Percentiles rank a stretch among this genome's conserved stretches.
These are phyloP conservation scores for Morone saxatilis DNA, from an alignment of 2,113 vertebrate species.

Conservation along the genomic window DNA sequence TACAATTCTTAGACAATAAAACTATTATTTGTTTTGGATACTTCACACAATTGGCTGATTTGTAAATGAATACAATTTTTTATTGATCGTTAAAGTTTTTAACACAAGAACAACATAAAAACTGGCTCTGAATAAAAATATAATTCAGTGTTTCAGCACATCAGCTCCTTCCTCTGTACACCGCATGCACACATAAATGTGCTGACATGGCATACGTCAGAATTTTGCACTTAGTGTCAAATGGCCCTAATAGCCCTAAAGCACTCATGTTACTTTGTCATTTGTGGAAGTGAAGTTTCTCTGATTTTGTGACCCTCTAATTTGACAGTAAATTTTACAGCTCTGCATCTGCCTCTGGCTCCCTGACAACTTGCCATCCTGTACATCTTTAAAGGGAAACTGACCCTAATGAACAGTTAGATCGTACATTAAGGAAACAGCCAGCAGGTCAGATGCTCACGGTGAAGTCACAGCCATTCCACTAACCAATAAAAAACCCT, in stretches of 20 bases:
- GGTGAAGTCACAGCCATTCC: conserved; percentile 45
- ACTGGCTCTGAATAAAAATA: neutral
- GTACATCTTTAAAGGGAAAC: conserved; percentile 42
- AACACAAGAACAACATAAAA: neutral
- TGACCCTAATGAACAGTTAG: conserved; percentile 43
- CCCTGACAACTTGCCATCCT: conserved; percentile 26
- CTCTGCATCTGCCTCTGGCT: conserved; percentile 28
- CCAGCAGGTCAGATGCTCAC: conserved; percentile 34
- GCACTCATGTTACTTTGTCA: neutral
- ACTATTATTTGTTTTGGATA: neutral
- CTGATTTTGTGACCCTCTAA: conserved; percentile 16
- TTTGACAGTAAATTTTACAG: conserved; percentile 12
- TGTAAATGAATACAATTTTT: neutral
- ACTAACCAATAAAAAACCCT: conserved; percentile 40
- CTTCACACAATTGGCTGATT: neutral
- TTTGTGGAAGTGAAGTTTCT: conserved; percentile 8
- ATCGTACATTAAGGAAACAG: conserved; percentile 36
- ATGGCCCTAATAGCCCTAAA: neutral
- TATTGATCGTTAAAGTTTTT: neutral
- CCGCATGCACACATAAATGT: neutral
- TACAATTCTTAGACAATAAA: neutral
- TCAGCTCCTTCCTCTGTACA: neutral
- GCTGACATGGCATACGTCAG: neutral
- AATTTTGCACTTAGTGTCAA: neutral
- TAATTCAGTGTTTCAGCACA: neutral